Evolutionary conservation across 2,113 vertebrate species (phyloP).

Genomic region (Oncorhynchus tshawytscha): DNA sequence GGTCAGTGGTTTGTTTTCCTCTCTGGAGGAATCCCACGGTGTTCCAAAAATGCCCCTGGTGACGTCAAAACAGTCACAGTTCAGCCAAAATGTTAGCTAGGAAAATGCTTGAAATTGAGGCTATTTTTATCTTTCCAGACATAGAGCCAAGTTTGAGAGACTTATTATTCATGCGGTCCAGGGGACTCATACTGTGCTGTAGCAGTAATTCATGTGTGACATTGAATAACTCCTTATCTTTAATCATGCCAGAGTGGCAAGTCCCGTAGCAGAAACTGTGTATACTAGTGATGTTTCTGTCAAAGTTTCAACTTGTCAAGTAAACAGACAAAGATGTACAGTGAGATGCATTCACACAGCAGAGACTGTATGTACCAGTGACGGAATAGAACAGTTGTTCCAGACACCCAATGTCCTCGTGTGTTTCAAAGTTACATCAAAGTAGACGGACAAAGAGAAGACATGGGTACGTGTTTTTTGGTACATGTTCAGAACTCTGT

Average conservation of each 20-base stretch:
- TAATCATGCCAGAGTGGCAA: background rate
- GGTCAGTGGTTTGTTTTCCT: slow-evolving; percentile 60
- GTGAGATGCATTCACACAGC: background rate
- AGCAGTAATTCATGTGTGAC: slow-evolving; percentile 3
- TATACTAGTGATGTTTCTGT: background rate
- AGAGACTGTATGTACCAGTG: background rate
- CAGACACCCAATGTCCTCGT: background rate
- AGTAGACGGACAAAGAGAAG: background rate
- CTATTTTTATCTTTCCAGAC: slow-evolving; percentile 42
- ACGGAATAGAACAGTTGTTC: background rate
- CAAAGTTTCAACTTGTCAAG: too few species aligned
- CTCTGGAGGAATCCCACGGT: slow-evolving; percentile 61
- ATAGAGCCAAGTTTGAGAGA: background rate
- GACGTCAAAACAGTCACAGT: slow-evolving; percentile 42
- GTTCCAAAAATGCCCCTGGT: slow-evolving; percentile 39
- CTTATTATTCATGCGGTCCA: slow-evolving; percentile 16
- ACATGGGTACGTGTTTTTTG: background rate
- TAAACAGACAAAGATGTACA: too few species aligned
- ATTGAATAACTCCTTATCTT: background rate
- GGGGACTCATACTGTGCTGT: background rate
- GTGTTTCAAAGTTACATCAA: background rate
- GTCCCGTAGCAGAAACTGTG: background rate
- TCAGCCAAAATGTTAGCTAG: slow-evolving; percentile 27
- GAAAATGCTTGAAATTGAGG: slow-evolving; percentile 16
- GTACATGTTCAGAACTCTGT: background rate